Evolutionary conservation across 2,888 invertebrate genomes (phyloP).

Genomic region (Ethmia dodecea): DNA sequence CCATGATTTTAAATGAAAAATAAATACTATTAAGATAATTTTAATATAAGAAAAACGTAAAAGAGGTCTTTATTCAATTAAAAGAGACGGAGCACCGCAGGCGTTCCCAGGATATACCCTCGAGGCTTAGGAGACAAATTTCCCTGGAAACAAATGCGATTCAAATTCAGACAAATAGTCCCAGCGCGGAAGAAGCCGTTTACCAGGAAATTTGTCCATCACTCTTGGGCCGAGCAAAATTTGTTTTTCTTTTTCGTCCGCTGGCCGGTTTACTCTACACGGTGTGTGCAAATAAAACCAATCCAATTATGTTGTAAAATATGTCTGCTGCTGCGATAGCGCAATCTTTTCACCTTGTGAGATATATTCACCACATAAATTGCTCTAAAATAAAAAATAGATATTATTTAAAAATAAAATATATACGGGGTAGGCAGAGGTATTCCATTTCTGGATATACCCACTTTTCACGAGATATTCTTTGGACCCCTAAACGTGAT

Average conservation of each 20-base stretch:
- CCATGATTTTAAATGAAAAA: neutral
- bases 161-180: constrained; percentile 77
- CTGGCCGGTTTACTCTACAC: constrained; percentile 35
- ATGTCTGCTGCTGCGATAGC: no score
- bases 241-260: constrained; percentile 53
- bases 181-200: constrained; percentile 68
- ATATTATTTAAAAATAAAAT: no score
- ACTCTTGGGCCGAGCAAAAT: constrained; percentile 64
- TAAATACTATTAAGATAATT: constrained; percentile 36
- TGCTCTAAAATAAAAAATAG: no score
- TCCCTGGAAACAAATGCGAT: constrained; percentile 72
- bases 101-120: constrained; percentile 50
- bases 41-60: constrained; percentile 36
- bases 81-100: constrained; percentile 54
- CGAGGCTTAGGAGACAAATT: constrained; percentile 72
- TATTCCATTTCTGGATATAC: no score
- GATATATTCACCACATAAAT: no score
- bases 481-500: no score
- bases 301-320: constrained; percentile 21
- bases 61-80: constrained; percentile 65
- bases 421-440: no score
- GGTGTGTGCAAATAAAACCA: constrained; percentile 21
- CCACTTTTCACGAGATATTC: no score
- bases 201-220: constrained; percentile 75
- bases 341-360: no score